A percentile compares a stretch with the other conserved stretches of the same genome.
Conservation (phyloP, 2,888 invertebrate genomes). For the Sphaerophoria rueppellii region DNA sequence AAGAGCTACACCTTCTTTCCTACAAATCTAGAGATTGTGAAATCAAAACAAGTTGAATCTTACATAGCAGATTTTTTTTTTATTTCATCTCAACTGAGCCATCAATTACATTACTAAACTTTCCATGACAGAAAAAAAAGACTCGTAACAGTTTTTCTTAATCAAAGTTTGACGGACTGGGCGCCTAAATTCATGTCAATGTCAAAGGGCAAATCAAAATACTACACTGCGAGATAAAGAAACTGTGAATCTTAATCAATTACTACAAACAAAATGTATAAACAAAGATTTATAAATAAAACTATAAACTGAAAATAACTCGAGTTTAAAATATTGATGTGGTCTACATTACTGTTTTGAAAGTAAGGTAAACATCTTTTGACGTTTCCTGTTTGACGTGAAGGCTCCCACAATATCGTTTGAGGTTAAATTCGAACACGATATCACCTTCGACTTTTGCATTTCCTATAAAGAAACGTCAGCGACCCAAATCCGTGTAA, state of each 20-base stretch:
- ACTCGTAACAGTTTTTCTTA: background rate
- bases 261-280: background rate
- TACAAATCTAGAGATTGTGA: too few species aligned
- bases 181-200: background rate
- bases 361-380: slow-evolving; percentile 12
- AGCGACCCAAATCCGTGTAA: background rate
- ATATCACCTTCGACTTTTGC: background rate
- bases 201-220: slow-evolving; percentile 9
- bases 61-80: background rate
- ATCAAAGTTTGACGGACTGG: background rate
- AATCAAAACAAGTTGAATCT: too few species aligned
- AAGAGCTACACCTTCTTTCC: too few species aligned
- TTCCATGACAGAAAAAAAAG: background rate
- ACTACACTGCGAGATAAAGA: background rate
- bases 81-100: background rate
- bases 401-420: background rate
- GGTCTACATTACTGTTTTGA: background rate
- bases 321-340: background rate
- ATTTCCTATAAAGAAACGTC: background rate
- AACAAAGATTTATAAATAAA: background rate
- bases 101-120: too few species aligned
- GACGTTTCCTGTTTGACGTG: background rate
- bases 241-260: background rate
- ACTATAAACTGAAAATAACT: too few species aligned
- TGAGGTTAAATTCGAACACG: background rate